phyloP scores from a whole-genome alignment of 2,113 vertebrate genomes.

The Apteryx owenii region DNA sequence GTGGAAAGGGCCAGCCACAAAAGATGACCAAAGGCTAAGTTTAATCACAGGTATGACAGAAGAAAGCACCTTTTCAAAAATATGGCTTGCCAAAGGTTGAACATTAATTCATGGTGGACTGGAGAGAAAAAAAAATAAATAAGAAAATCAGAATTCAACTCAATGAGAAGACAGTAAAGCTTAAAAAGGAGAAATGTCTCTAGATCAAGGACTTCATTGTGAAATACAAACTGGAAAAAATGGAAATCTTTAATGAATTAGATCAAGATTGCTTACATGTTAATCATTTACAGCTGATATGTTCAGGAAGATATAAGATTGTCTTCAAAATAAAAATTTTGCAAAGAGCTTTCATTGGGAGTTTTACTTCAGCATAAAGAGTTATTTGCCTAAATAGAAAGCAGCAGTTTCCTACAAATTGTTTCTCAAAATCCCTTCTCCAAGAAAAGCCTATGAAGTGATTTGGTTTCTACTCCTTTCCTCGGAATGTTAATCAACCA shows the following conservation, averaged over 20 bases:
- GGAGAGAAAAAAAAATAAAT: not conserved
- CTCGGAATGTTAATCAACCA: too few relatives aligned
- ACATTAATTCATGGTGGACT: not conserved
- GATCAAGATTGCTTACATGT: not conserved
- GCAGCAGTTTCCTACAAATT: not conserved
- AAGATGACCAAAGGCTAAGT: slow-evolving; percentile 18
- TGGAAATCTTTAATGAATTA: not conserved
- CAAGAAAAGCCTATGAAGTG: not conserved
- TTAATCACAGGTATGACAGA: slow-evolving; percentile 20
- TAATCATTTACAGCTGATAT: not conserved
- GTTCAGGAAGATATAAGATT: not conserved
- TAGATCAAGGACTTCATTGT: not conserved
- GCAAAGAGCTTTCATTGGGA: not conserved
- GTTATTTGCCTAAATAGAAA: not conserved
- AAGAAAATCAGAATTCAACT: not conserved
- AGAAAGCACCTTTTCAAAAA: not conserved
- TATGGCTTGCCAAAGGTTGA: not conserved
- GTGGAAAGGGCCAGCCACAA: not conserved
- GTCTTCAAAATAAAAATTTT: not conserved
- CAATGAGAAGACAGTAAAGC: not conserved
- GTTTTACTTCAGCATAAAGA: not conserved
- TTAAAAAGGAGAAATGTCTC: not conserved
- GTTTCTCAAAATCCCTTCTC: not conserved
- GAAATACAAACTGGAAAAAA: not conserved
- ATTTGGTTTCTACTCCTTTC: not conserved